Base-by-base conservation (phyloP, 2,113 vertebrate genomes). In the Ursus arctos region DNA sequence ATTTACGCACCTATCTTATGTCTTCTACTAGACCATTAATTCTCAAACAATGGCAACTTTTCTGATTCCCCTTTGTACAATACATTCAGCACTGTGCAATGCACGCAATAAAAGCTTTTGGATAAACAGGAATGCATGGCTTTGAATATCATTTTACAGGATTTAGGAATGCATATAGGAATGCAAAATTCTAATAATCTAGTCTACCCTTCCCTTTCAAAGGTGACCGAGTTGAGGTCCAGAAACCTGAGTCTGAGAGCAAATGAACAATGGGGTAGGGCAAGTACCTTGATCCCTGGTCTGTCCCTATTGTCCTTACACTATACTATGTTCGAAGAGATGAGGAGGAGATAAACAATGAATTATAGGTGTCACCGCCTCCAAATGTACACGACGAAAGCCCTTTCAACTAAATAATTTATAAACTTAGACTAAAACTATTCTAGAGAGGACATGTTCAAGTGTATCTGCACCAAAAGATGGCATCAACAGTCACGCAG, bases 181-280 rank as follows among this genome's bases (percentile, higher is more conserved):
- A 74, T 10, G 6, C 59, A 97, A 87, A 96, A 80, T 94, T 91
- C 67, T 91, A 88, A 84, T 31, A 67, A 74, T 67, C 53, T 59
- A 33, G 51, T 67, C 26, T 85, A 31, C 3, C 14, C 2, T 92
- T 10, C 72, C 9, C 40, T 86, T 82, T 81, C 71, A 94, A 88
- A 90, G 28, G 47, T 53, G 49, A 87, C 15, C 18, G 72, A 53
- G 33, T 0, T 80, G 63, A 82, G 28, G 14, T 80, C 24, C 22
- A 71, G 21, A 61, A 36, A 43, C 28, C 33, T 55, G n/a, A 15
- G 8, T 55, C 51, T 61, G 21, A 59, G 31, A 77, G 19, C 65
- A 49, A 77, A 61, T 59, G 43, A 51, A 5, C 12, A 7, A 15
- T 22, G 33, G 26, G 16, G 4, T 22, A 51, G 3, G 6, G 15